Evolutionary conservation across 2,888 invertebrate genomes (phyloP).

Genomic region (Polydrusus cervinus): DNA sequence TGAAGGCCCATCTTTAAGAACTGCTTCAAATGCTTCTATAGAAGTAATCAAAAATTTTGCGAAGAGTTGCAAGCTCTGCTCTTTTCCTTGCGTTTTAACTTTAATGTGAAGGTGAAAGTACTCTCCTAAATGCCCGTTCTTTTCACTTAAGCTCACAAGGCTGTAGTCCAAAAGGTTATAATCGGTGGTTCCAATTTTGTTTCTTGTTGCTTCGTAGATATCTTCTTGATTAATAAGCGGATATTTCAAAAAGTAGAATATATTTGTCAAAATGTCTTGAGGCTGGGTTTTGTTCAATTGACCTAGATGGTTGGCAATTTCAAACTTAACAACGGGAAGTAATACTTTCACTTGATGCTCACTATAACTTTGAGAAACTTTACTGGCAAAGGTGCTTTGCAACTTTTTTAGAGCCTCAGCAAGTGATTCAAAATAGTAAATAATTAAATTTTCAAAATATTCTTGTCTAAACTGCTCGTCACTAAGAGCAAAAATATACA

Average conservation of each 20-base stretch:
- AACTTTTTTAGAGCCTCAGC: neutral
- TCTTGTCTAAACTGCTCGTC: constrained; percentile 42
- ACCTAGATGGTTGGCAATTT: neutral
- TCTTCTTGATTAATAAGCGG: constrained; percentile 59
- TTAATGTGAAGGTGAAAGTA: constrained; percentile 61
- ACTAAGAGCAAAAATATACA: constrained; percentile 37
- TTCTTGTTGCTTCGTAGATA: constrained; percentile 58
- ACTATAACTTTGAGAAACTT: neutral
- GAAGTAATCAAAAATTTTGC: constrained; percentile 27
- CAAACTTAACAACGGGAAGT: constrained; percentile 38
- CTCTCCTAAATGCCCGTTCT: constrained; percentile 61
- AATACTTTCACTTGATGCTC: constrained; percentile 20
- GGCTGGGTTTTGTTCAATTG: neutral
- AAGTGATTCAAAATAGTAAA: constrained; percentile 42
- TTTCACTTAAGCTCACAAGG: constrained; percentile 55
- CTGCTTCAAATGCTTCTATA: neutral
- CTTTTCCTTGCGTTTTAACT: neutral
- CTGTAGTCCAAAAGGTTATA: constrained; percentile 55
- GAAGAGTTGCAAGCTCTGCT: constrained; percentile 25
- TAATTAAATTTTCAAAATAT: constrained; percentile 42
- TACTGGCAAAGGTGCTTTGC: neutral
- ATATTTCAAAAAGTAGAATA: constrained; percentile 33
- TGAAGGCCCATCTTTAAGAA: constrained; percentile 21
- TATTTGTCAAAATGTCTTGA: constrained; percentile 19
- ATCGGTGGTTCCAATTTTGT: constrained; percentile 56